Evolutionary conservation across 37 sponge, comb jelly and placozoan genomes (phyloP).

Genomic region (Beroe ovata): DNA sequence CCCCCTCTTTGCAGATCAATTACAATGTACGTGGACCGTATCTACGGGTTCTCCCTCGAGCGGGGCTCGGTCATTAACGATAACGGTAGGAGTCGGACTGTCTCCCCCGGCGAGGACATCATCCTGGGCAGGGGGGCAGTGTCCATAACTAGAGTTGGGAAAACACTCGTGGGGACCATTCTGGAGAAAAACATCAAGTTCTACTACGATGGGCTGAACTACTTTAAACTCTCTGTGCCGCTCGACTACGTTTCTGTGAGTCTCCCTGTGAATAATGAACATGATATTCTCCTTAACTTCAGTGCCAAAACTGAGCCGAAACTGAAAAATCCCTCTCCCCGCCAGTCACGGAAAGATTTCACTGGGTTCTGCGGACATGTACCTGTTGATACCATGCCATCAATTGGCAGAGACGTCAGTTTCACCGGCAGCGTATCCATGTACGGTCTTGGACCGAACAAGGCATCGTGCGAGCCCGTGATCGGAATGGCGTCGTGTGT

Average conservation of each 20-base stretch:
- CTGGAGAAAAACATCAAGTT: conserved; percentile 1
- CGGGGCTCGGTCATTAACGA: conserved; percentile 59
- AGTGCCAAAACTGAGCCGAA: too few relatives aligned
- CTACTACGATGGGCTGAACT: conserved; percentile 65
- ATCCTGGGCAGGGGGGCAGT: conserved; percentile 41
- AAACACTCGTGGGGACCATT: conserved; percentile 46
- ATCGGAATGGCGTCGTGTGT: not conserved
- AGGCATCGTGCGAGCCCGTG: not conserved
- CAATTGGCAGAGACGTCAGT: conserved; percentile 39
- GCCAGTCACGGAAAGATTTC: conserved; percentile 10
- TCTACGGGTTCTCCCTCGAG: conserved; percentile 61
- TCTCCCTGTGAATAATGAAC: not conserved
- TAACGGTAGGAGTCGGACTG: conserved; percentile 29
- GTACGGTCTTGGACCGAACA: not conserved
- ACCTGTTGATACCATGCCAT: conserved; percentile 11
- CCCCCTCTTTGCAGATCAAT: conserved; percentile 1
- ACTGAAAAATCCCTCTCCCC: too few relatives aligned
- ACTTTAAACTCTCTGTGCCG: conserved; percentile 45
- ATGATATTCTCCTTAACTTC: not conserved
- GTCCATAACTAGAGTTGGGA: conserved; percentile 11
- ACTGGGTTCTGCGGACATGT: conserved; percentile 31
- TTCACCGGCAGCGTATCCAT: not conserved
- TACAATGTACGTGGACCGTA: conserved; percentile 56
- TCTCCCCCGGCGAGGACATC: not conserved
- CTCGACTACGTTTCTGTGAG: conserved; percentile 60